Percentiles rank a stretch among this genome's conserved stretches.
These are phyloP conservation scores for Smittia aterrima DNA, from an alignment of 2,888 invertebrate genomes.

Conservation along the genomic window DNA sequence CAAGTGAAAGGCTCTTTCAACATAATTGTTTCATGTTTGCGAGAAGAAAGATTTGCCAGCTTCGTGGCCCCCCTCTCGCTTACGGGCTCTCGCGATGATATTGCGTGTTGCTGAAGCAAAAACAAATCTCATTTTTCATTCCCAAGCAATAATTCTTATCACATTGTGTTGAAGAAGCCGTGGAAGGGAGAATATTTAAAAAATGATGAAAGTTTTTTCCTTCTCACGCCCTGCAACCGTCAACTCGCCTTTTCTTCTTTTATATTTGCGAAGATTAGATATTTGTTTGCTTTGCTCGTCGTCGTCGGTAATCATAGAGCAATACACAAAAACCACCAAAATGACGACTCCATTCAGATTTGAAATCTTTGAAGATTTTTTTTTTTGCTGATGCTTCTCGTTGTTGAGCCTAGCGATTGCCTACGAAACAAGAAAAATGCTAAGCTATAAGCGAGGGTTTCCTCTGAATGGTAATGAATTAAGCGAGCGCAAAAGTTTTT, in stretches of 20 bases:
- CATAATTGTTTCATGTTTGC: constrained; percentile 30
- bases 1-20: constrained; percentile 24
- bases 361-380: background rate
- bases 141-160: background rate
- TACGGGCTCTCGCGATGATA: background rate
- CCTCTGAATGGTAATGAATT: constrained; percentile 15
- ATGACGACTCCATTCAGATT: constrained; percentile 11
- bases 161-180: background rate
- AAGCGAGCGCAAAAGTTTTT: background rate
- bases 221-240: background rate
- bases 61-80: background rate
- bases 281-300: background rate
- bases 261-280: background rate
- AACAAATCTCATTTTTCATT: constrained; percentile 29
- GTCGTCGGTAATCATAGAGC: background rate
- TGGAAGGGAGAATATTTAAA: constrained; percentile 12
- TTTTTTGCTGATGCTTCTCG: background rate
- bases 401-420: background rate
- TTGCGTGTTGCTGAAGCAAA: constrained; percentile 20
- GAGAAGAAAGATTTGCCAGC: constrained; percentile 7
- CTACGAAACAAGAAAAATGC: background rate
- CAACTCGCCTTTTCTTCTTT: background rate
- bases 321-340: background rate
- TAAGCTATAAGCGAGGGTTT: background rate
- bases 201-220: background rate